phyloP scores from a whole-genome alignment of 2,113 vertebrate genomes.

The Larimichthys polyactis region DNA sequence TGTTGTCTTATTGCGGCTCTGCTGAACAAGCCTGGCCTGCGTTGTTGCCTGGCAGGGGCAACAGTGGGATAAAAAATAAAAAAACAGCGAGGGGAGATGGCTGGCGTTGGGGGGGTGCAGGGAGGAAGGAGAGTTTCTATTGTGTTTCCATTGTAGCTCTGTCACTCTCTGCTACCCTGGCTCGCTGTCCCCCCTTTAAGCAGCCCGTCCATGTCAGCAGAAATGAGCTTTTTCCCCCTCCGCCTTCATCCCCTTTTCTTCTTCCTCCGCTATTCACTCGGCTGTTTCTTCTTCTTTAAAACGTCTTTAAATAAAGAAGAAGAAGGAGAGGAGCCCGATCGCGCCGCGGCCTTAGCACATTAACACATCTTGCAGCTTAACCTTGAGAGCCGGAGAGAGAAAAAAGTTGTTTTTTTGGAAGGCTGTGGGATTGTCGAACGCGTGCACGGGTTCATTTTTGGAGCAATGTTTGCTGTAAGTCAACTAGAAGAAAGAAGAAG shows the following conservation, averaged over 20 bases:
- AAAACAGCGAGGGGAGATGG: slow-evolving; percentile 73
- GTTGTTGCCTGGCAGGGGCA: slow-evolving; percentile 65
- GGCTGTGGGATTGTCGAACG: slow-evolving; percentile 24
- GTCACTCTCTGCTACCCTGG: slow-evolving; percentile 81
- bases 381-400: slow-evolving; percentile 53
- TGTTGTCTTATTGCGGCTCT: slow-evolving; percentile 77
- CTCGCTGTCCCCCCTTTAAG: slow-evolving; percentile 73
- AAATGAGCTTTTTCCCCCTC: slow-evolving; percentile 73
- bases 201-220: slow-evolving; percentile 75
- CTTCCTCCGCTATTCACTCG: slow-evolving; percentile 52
- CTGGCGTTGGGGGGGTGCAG: slow-evolving; percentile 47
- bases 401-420: slow-evolving; percentile 50
- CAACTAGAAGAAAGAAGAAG: slow-evolving; percentile 40
- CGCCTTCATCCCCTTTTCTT: slow-evolving; percentile 55
- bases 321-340: slow-evolving; percentile 32
- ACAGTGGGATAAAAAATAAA: slow-evolving; percentile 52
- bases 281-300: slow-evolving; percentile 63
- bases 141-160: slow-evolving; percentile 78
- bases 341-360: slow-evolving; percentile 57
- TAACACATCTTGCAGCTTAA: slow-evolving; percentile 71
- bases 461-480: slow-evolving; percentile 48
- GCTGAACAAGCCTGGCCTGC: slow-evolving; percentile 73
- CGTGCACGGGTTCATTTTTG: slow-evolving; percentile 47
- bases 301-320: slow-evolving; percentile 26
- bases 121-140: slow-evolving; percentile 59